phyloP scores from a whole-genome alignment of 2,797 vertebrate species.

The Geotrypetes seraphini region DNA sequence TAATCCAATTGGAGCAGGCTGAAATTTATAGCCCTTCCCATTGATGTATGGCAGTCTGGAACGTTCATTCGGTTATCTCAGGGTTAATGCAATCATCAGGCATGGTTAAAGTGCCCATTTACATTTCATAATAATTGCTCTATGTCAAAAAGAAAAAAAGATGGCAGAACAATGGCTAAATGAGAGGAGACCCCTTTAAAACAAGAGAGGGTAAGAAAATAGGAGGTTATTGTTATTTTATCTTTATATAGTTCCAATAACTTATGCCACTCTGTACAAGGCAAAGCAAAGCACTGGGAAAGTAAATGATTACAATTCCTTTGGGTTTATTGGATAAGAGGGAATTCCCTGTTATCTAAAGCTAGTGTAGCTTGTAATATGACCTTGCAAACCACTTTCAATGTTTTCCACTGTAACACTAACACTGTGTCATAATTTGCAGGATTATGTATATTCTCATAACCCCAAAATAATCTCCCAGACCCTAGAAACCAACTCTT shows the following conservation, averaged over 20 bases:
- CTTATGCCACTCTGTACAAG: not conserved
- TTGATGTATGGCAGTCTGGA: conserved; percentile 40
- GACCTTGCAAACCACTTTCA: too few species aligned
- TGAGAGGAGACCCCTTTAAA: conserved; percentile 10
- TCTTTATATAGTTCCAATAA: too few species aligned
- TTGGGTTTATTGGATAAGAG: too few species aligned
- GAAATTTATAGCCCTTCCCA: conserved; percentile 31
- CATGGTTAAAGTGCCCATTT: conserved; percentile 20
- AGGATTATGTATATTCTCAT: too few species aligned
- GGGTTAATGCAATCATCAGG: conserved; percentile 38
- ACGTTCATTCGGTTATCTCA: conserved; percentile 45
- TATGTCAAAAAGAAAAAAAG: conserved; percentile 19
- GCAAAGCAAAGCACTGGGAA: not conserved
- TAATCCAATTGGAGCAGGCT: conserved; percentile 41
- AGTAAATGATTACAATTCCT: too few species aligned
- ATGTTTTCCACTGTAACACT: too few species aligned
- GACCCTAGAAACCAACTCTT: too few species aligned
- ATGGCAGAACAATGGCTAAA: conserved; percentile 37
- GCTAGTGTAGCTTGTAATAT: too few species aligned
- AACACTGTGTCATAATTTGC: too few species aligned
- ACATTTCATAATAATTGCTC: conserved; percentile 9
- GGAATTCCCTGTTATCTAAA: too few species aligned
- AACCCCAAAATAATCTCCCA: too few species aligned
- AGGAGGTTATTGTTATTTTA: not conserved
- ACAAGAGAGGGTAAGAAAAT: not conserved